Evolutionary conservation across 2,113 vertebrate species (phyloP), one percentile per base, ranked within the genome.

Genomic region (Pelodiscus sinensis): DNA sequence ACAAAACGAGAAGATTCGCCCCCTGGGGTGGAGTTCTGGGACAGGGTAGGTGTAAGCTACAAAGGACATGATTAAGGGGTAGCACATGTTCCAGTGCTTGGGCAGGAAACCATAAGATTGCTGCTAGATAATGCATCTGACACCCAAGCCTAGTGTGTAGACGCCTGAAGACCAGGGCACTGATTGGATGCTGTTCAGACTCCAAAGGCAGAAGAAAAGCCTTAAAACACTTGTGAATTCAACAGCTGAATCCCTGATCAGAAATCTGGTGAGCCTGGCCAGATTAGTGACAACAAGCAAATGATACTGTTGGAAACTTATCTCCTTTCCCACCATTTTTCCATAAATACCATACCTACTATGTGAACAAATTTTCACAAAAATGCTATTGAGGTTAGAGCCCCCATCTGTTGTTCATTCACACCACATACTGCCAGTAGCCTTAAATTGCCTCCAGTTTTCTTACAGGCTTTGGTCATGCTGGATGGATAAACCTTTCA

Each of bases 341-440:
- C 82, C 75, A 50, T 57, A 84, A 50, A 44, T 94, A 81, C 89
- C 31, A 79, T 1, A 31, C 51, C 89, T 89, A 77, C 31, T 52
- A n/a, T 81, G 21, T 85, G 86, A 94, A 80, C 86, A 92, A 95
- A 58, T 8, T 22, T 92, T 57, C 54, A 86, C 85, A 31, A 85
- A 94, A 93, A 94, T 35, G 44, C 84, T 94, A 65, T 18, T 77
- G 77, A 6, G 88, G 79, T 38, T 81, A 82, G 12, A 83, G 50
- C 73, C 35, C 92, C 91, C 92, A 88, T 96, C 87, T 96, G 92
- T 94, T 87, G 56, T 62, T 94, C 54, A 0, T 88, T 95, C 80
- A 2, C 92, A 93, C 86, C 87, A 91, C 80, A 54, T 92, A 71
- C 71, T 94, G 87, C 79, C 84, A 92, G 77, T 31, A 88, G 85